A percentile compares a stretch with the other conserved stretches of the same genome.
Conservation (phyloP, 1,140 invertebrate genomes). For the Argopecten irradians region DNA sequence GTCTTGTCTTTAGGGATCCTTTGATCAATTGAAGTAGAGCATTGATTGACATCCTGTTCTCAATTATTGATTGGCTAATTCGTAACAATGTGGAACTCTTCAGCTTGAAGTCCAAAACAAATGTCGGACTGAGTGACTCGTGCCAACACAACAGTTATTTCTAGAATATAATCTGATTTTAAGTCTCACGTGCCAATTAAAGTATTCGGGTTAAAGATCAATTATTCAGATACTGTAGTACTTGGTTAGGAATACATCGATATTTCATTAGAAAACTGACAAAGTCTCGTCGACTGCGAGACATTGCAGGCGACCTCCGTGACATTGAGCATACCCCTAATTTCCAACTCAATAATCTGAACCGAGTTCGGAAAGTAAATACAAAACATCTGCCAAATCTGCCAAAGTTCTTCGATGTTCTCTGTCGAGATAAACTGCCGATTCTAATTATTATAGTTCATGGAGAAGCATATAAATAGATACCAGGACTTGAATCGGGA, state of each 20-base stretch:
- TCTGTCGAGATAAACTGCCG: too few species aligned
- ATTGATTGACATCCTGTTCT: constrained; percentile 7
- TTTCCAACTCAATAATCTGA: not conserved
- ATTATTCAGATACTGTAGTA: not conserved
- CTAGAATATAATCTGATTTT: not conserved
- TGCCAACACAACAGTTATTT: constrained; percentile 8
- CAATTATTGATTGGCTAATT: constrained; percentile 3
- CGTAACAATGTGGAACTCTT: not conserved
- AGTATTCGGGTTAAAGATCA: not conserved
- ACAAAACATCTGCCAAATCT: not conserved
- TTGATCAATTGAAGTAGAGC: not conserved
- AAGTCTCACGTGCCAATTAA: not conserved
- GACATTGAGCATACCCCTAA: not conserved
- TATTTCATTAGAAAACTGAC: not conserved
- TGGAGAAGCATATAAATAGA: too few species aligned
- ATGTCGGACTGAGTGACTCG: not conserved
- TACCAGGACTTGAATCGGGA: too few species aligned
- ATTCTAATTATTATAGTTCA: too few species aligned
- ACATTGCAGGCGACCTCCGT: not conserved
- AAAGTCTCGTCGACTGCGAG: not conserved
- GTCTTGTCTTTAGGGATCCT: not conserved
- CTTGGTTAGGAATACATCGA: not conserved
- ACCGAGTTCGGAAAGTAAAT: not conserved
- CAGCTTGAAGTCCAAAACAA: not conserved
- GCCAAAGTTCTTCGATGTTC: not conserved